Base-by-base conservation (phyloP, 2,888 invertebrate genomes). In the Strigamia maritima region DNA sequence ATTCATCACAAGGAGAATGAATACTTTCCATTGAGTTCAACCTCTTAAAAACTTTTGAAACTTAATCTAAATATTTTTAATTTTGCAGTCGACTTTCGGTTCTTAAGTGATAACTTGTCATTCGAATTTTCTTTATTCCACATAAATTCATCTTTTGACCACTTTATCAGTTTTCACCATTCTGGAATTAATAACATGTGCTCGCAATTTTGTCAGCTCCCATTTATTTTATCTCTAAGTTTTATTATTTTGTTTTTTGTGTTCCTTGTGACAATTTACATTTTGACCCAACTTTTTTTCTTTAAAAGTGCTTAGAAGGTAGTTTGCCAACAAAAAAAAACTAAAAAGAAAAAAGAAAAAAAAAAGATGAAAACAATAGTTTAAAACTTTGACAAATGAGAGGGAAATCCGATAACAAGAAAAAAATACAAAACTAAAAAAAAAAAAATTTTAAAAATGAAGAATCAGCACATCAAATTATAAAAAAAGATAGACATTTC, bases 221-320 rank as follows among this genome's bases (percentile, higher is more conserved):
- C 54, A 54, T 54, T 19, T 54, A 26, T 70, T 70, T 28, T 28
- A n/a, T 28, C 28, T n/a, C 2, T 26, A 60, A 35, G 12, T 60
- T 70, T 70, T 70, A 70, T 70, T 70, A 70, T 70, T 70, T 70
- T 70, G 70, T 70, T 70, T 70, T 54, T 70, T 70, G 70, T 70
- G 24, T 70, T 26, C 28, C 70, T 26, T 12, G n/a, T 26, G 28
- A 70, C 24, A 70, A 70, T 26, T 70, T 70, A 70, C 70, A 70
- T 28, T 70, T 70, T 16, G 24, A 0, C 28, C 26, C 70, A 26
- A 10, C 24, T 19, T 19, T 54, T 54, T 54, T 19, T 40, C 28
- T 49, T 26, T 16, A 16, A 70, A 22, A 24, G 49, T 19, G n/a
- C 49, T 28, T 24, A 28, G 38, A 78, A 74, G 60, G 38, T 24